Evolutionary conservation across 2,113 vertebrate genomes (phyloP).

Genomic region (Hypocryptadius cinnamomeus): DNA sequence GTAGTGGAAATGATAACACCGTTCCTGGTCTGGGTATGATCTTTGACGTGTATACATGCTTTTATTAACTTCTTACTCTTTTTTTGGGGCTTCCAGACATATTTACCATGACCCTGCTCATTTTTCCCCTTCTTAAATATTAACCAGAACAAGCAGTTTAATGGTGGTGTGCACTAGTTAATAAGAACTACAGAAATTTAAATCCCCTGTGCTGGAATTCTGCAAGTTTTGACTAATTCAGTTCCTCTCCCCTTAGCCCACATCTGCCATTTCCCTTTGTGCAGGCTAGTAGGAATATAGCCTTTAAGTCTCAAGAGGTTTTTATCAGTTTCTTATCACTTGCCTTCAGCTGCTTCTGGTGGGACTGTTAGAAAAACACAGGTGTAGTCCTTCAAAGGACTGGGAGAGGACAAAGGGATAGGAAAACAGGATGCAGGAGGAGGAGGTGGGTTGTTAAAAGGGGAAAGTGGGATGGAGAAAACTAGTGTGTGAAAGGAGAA

Average conservation of each 20-base stretch:
- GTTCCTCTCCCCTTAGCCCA: neutral
- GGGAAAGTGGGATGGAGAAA: neutral
- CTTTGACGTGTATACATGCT: fast-evolving
- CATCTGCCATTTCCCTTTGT: neutral
- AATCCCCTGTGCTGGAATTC: neutral
- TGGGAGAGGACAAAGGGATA: neutral
- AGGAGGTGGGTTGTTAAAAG: neutral
- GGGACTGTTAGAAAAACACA: neutral
- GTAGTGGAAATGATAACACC: neutral
- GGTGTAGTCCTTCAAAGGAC: neutral
- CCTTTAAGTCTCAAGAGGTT: neutral
- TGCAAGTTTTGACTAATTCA: neutral
- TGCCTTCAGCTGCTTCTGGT: constrained; percentile 1
- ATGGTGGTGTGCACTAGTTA: neutral
- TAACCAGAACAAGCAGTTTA: neutral
- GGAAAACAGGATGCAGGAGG: neutral
- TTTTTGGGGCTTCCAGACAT: neutral
- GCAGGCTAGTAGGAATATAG: neutral
- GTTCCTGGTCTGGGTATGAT: neutral
- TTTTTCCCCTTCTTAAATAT: neutral
- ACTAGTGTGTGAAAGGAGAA: neutral
- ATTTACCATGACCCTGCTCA: neutral
- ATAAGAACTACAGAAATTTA: neutral
- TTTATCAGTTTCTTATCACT: constrained; percentile 28
- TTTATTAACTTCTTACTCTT: neutral